Percentiles rank a stretch among this genome's conserved stretches.
phyloP scores from a whole-genome alignment of 2,888 invertebrate species.

The Biston stratarius region DNA sequence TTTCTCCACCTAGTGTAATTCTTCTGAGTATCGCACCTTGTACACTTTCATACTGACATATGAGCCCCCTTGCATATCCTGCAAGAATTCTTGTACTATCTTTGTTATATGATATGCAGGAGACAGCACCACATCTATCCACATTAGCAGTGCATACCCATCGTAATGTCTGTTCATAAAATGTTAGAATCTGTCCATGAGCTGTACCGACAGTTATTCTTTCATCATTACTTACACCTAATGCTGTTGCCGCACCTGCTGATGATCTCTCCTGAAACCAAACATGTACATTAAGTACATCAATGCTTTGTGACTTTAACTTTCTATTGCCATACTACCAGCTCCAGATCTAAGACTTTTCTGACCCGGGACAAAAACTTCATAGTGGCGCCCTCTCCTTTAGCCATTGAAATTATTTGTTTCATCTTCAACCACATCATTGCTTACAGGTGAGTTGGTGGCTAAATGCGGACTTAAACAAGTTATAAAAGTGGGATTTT shows the following conservation, averaged over 20 bases:
- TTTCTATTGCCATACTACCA: too few species aligned
- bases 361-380: too few species aligned
- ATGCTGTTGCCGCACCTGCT: slow-evolving; percentile 95
- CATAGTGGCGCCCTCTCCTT: too few species aligned
- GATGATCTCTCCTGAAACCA: slow-evolving; percentile 92
- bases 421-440: too few species aligned
- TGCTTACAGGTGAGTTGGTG: too few species aligned
- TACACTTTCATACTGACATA: slow-evolving; percentile 95
- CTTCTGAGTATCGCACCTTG: slow-evolving; percentile 84
- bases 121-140: slow-evolving; percentile 91
- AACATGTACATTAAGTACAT: not conserved
- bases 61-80: slow-evolving; percentile 91
- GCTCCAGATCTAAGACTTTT: too few species aligned
- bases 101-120: slow-evolving; percentile 94
- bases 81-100: slow-evolving; percentile 95
- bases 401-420: too few species aligned
- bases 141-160: slow-evolving; percentile 92
- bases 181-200: slow-evolving; percentile 94
- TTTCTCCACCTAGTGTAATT: slow-evolving; percentile 80
- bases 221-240: slow-evolving; percentile 89
- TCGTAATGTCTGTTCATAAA: slow-evolving; percentile 92
- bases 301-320: not conserved
- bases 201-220: slow-evolving; percentile 97
- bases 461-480: too few species aligned
- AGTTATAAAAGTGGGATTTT: too few species aligned